phyloP scores from a whole-genome alignment of 2,888 invertebrate species.

The Endomychus coccineus region DNA sequence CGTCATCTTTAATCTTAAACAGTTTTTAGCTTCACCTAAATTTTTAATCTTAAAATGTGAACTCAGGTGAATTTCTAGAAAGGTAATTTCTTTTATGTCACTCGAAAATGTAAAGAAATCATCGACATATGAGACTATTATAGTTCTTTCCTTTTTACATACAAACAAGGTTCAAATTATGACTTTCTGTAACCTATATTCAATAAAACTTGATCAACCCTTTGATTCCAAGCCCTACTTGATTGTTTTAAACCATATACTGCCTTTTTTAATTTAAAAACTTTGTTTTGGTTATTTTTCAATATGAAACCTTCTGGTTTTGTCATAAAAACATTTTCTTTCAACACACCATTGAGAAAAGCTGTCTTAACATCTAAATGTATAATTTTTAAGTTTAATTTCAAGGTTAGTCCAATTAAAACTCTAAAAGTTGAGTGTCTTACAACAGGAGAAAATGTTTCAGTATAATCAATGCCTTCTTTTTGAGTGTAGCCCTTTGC shows the following conservation, averaged over 20 bases:
- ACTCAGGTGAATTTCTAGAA: not conserved
- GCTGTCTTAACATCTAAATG: slow-evolving; percentile 17
- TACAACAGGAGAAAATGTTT: slow-evolving; percentile 11
- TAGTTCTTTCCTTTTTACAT: slow-evolving; percentile 6
- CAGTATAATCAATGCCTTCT: slow-evolving; percentile 8
- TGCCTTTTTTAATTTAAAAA: slow-evolving; percentile 12
- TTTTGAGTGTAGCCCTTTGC: slow-evolving; percentile 14
- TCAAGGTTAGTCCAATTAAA: slow-evolving; percentile 10
- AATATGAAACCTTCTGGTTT: slow-evolving; percentile 9
- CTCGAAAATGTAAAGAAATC: slow-evolving; percentile 13
- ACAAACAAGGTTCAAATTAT: slow-evolving; percentile 11
- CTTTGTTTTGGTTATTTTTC: slow-evolving; percentile 6
- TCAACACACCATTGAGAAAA: slow-evolving; percentile 13
- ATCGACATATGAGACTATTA: slow-evolving; percentile 15
- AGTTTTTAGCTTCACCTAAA: slow-evolving; percentile 10
- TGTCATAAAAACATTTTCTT: slow-evolving; percentile 16
- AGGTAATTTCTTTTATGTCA: slow-evolving; percentile 5
- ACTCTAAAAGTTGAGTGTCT: slow-evolving; percentile 15
- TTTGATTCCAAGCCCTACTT: slow-evolving; percentile 10
- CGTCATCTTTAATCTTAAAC: slow-evolving; percentile 10
- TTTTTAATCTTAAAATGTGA: slow-evolving; percentile 12
- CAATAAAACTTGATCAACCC: slow-evolving; percentile 7
- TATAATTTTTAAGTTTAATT: slow-evolving; percentile 11
- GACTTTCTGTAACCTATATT: slow-evolving; percentile 9
- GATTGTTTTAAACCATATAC: slow-evolving; percentile 14